phyloP scores from a whole-genome alignment of 2,113 vertebrate species.

The Percina caprodes region DNA sequence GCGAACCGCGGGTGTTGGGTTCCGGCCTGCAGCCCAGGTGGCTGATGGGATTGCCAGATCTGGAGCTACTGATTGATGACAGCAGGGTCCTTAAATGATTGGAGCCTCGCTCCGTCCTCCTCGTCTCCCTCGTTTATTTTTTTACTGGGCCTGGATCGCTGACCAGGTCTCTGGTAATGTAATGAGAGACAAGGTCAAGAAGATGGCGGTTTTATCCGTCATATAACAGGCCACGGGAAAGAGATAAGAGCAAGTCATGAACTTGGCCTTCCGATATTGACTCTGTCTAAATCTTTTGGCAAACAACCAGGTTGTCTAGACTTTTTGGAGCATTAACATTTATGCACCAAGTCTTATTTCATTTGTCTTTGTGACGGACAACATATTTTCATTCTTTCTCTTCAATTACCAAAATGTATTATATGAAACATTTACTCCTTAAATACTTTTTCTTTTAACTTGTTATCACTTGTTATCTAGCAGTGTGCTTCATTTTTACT shows the following conservation, averaged over 20 bases:
- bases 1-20: slow-evolving; percentile 70
- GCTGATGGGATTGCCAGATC: slow-evolving; percentile 85
- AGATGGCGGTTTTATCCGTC: slow-evolving; percentile 52
- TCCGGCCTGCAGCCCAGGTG: slow-evolving; percentile 76
- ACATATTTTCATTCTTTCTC: slow-evolving; percentile 5
- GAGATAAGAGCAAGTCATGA: slow-evolving; percentile 66
- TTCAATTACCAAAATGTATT: background rate
- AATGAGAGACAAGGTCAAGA: slow-evolving; percentile 66
- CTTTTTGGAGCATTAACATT: slow-evolving; percentile 20
- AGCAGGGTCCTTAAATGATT: slow-evolving; percentile 73
- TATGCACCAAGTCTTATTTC: slow-evolving; percentile 5
- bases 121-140: background rate
- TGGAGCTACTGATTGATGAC: slow-evolving; percentile 79
- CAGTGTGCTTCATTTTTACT: background rate
- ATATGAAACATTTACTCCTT: background rate
- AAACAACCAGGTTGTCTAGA: background rate
- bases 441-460: background rate
- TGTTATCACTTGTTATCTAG: too few species aligned
- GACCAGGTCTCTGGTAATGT: slow-evolving; percentile 67
- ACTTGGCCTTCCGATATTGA: slow-evolving; percentile 44
- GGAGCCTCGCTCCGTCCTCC: slow-evolving; percentile 36
- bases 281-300: slow-evolving; percentile 39
- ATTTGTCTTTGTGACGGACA: slow-evolving; percentile 5
- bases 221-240: slow-evolving; percentile 47
- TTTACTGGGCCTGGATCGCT: slow-evolving; percentile 54